A percentile compares a stretch with the other conserved stretches of the same genome.
Conservation (phyloP, 2,888 invertebrate species). For the Mythimna pallens region DNA sequence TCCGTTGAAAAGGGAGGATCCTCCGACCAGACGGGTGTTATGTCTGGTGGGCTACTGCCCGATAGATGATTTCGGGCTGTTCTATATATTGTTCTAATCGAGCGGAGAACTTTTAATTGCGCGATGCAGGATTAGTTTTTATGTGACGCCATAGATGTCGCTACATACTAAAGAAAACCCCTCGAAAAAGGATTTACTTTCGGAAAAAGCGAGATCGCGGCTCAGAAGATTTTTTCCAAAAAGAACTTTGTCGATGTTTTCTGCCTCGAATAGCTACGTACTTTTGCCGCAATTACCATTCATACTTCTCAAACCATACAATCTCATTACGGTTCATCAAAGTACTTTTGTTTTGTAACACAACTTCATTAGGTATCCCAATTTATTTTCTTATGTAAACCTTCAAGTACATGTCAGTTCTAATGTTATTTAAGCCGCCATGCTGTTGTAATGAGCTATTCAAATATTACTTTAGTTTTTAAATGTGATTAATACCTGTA, state of each 20-base stretch:
- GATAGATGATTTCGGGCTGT: too few relatives aligned
- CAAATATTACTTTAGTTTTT: neutral
- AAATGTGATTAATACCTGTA: neutral
- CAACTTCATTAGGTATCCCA: neutral
- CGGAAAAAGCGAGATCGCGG: too few relatives aligned
- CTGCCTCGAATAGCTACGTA: neutral
- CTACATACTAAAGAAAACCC: neutral
- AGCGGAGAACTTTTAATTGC: too few relatives aligned
- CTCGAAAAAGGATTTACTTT: too few relatives aligned
- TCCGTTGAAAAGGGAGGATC: too few relatives aligned
- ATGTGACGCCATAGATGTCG: too few relatives aligned
- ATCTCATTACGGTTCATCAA: conserved; percentile 8
- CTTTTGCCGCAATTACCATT: neutral
- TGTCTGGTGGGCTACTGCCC: too few relatives aligned
- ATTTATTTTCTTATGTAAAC: conserved; percentile 3
- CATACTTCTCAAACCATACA: conserved; percentile 2
- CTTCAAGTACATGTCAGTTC: neutral
- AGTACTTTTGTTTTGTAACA: neutral
- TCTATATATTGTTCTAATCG: too few relatives aligned
- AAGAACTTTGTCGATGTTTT: neutral
- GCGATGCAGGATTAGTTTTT: too few relatives aligned
- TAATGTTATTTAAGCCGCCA: neutral
- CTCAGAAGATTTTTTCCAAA: neutral
- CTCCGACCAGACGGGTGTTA: too few relatives aligned
- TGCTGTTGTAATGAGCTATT: neutral